Evolutionary conservation across 1,140 invertebrate genomes (phyloP).

Genomic region (Ladona fulva): DNA sequence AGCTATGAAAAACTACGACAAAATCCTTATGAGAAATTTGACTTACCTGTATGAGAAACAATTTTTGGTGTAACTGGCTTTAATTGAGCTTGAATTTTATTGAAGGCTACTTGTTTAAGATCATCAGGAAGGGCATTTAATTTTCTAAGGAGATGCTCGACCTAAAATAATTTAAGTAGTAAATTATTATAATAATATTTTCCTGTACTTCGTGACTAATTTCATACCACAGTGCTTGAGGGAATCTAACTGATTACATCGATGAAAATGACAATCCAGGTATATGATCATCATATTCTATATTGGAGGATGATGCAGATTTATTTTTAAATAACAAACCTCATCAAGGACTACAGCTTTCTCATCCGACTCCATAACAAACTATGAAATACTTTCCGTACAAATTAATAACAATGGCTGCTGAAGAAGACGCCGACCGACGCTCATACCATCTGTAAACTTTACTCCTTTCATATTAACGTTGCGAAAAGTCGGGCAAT

Average conservation of each 20-base stretch:
- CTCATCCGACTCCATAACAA: neutral
- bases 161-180: neutral
- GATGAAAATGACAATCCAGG: too few relatives aligned
- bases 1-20: neutral
- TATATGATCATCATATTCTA: too few relatives aligned
- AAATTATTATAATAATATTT: neutral
- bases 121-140: neutral
- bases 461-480: too few relatives aligned
- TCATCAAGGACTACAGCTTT: conserved; percentile 1
- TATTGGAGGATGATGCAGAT: neutral
- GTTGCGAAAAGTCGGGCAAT: too few relatives aligned
- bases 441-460: neutral
- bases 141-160: neutral
- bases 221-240: too few relatives aligned
- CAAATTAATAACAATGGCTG: neutral
- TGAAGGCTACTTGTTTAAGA: neutral
- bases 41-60: neutral
- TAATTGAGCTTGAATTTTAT: neutral
- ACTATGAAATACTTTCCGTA: neutral
- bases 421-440: neutral
- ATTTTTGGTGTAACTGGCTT: neutral
- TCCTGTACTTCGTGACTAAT: too few relatives aligned
- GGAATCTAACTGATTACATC: too few relatives aligned
- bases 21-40: neutral
- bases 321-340: neutral